phyloP scores from a whole-genome alignment of 2,113 vertebrate species.

The Orcinus orca region DNA sequence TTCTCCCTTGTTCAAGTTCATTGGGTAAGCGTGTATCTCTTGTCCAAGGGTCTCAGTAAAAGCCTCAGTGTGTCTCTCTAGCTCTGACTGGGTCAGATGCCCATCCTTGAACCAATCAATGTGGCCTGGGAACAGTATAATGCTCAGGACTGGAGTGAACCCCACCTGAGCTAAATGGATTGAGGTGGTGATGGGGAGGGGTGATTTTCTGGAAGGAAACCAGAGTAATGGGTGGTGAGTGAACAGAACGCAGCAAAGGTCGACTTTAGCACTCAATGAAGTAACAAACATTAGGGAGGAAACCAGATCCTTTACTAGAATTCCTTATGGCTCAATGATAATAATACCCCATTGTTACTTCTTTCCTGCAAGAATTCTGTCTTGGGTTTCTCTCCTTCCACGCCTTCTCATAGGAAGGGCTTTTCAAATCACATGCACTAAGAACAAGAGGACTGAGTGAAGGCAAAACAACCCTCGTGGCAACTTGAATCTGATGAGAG shows the following conservation, averaged over 20 bases:
- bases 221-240: background rate
- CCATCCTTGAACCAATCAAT: background rate
- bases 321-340: background rate
- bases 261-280: accelerated
- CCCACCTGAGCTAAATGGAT: background rate
- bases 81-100: background rate
- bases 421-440: background rate
- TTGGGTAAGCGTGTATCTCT: background rate
- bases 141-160: too few relatives aligned
- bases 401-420: background rate
- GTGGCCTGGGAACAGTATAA: background rate
- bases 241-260: background rate
- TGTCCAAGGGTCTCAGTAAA: background rate
- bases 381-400: background rate
- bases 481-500: background rate
- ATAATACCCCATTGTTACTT: background rate
- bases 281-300: background rate
- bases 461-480: background rate
- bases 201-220: background rate
- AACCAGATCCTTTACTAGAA: background rate
- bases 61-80: background rate
- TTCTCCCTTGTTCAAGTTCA: background rate
- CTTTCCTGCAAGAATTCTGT: background rate
- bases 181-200: background rate
- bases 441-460: background rate